phyloP scores from a whole-genome alignment of 1,140 invertebrate species.

The Geopemphigus sp. region DNA sequence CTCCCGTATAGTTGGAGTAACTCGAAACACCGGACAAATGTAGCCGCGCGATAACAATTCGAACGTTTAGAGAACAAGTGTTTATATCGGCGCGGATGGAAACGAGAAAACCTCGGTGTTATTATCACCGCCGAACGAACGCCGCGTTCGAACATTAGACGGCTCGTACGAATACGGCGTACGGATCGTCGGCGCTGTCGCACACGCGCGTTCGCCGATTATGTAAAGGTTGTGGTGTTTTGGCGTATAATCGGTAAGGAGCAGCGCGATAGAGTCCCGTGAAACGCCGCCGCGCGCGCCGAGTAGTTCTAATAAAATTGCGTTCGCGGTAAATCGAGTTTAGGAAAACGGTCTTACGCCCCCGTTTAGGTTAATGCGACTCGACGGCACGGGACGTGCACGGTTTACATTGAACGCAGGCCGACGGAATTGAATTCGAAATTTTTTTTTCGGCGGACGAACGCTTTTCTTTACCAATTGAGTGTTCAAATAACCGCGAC shows the following conservation, averaged over 20 bases:
- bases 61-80: slow-evolving; percentile 4
- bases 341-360: background rate
- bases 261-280: too few species aligned
- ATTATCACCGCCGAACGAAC: too few species aligned
- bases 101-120: background rate
- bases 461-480: background rate
- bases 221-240: too few species aligned
- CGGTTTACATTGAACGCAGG: background rate
- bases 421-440: slow-evolving; percentile 23
- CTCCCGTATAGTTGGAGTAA: background rate
- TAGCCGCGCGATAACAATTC: background rate
- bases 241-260: too few species aligned
- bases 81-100: background rate
- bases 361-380: background rate
- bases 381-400: background rate
- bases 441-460: slow-evolving; percentile 1
- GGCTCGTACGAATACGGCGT: too few species aligned
- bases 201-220: too few species aligned
- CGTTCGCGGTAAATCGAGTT: background rate
- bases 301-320: background rate
- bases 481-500: background rate
- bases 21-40: slow-evolving; percentile 12
- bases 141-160: background rate
- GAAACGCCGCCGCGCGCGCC: background rate
- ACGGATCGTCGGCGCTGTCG: background rate